These are phyloP conservation scores for Enteromius anoplus DNA, from an alignment of 2,797 vertebrate species.

Conservation along the genomic window DNA sequence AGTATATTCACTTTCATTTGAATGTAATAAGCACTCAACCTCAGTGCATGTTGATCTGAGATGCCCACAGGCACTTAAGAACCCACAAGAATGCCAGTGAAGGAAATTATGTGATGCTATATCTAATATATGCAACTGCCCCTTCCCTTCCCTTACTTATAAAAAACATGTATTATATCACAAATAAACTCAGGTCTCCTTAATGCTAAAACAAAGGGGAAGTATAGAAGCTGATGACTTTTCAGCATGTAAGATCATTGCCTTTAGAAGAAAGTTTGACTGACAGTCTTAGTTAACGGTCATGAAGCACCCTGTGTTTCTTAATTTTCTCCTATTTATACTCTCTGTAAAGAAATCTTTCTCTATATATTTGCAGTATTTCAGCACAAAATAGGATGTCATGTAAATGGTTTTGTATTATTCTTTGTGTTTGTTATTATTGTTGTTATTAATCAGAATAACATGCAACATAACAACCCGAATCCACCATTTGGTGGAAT, in stretches of 20 bases:
- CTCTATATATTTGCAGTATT: constrained; percentile 63
- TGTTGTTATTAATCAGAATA: constrained; percentile 56
- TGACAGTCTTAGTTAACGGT: constrained; percentile 53
- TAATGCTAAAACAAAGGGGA: constrained; percentile 48
- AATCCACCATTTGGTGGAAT: constrained; percentile 55
- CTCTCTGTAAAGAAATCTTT: constrained; percentile 57
- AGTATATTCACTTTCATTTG: constrained; percentile 6
- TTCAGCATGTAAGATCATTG: constrained; percentile 48
- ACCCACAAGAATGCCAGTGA: constrained; percentile 46
- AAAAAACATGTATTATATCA: constrained; percentile 50
- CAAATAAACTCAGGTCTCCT: constrained; percentile 67
- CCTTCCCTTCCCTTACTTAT: constrained; percentile 42
- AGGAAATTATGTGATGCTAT: constrained; percentile 46
- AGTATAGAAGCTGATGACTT: constrained; percentile 39
- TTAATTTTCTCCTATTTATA: constrained; percentile 64
- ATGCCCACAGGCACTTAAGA: constrained; percentile 35
- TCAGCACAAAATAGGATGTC: constrained; percentile 65
- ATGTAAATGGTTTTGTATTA: constrained; percentile 63
- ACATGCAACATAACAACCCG: constrained; percentile 49
- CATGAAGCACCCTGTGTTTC: constrained; percentile 62
- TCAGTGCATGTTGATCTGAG: constrained; percentile 55
- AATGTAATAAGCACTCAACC: constrained; percentile 44
- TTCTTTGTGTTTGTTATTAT: constrained; percentile 54
- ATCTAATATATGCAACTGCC: constrained; percentile 57
- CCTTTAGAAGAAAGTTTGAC: constrained; percentile 52